Percentiles rank a stretch among this genome's conserved stretches.
Evolutionary conservation across 2,888 invertebrate genomes (phyloP).

Genomic region (Phyllotreta cruciferae): DNA sequence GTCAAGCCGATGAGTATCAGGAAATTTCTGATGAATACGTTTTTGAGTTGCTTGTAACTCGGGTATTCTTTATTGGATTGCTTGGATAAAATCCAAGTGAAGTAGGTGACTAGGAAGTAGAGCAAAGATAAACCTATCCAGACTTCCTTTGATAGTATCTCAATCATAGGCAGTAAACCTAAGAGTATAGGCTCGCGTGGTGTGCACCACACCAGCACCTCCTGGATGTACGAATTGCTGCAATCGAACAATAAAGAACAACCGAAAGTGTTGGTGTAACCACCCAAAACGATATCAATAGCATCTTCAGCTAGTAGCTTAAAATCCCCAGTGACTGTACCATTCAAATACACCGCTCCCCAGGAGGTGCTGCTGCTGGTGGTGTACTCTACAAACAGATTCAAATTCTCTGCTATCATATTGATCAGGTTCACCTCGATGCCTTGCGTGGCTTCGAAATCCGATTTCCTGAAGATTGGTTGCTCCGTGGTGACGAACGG

Average conservation of each 20-base stretch:
- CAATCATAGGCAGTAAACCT: conserved; percentile 32
- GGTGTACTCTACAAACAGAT: conserved; percentile 39
- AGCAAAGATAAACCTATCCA: conserved; percentile 27
- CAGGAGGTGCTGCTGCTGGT: conserved; percentile 27
- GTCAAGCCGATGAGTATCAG: conserved; percentile 43
- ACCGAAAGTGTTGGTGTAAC: conserved; percentile 49
- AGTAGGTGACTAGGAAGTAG: conserved; percentile 26
- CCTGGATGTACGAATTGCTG: conserved; percentile 51
- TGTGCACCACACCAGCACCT: conserved; percentile 54
- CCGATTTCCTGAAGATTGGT: conserved; percentile 18
- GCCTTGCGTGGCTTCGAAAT: conserved; percentile 35
- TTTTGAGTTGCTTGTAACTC: conserved; percentile 29
- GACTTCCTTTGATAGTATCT: conserved; percentile 28
- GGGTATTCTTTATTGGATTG: conserved; percentile 19
- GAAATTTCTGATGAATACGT: conserved; percentile 41
- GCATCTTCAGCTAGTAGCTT: conserved; percentile 44
- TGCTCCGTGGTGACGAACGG: conserved; percentile 50
- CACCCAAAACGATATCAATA: conserved; percentile 53
- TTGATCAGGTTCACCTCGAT: conserved; percentile 43
- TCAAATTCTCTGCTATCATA: conserved; percentile 42
- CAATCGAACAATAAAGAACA: conserved; percentile 50
- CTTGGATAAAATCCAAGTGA: conserved; percentile 31
- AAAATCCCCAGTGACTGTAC: conserved; percentile 47
- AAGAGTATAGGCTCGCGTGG: conserved; percentile 48
- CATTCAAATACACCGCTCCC: conserved; percentile 43